These are phyloP conservation scores for Bugulina stolonifera DNA, from an alignment of 2,888 invertebrate genomes.

Conservation along the genomic window DNA sequence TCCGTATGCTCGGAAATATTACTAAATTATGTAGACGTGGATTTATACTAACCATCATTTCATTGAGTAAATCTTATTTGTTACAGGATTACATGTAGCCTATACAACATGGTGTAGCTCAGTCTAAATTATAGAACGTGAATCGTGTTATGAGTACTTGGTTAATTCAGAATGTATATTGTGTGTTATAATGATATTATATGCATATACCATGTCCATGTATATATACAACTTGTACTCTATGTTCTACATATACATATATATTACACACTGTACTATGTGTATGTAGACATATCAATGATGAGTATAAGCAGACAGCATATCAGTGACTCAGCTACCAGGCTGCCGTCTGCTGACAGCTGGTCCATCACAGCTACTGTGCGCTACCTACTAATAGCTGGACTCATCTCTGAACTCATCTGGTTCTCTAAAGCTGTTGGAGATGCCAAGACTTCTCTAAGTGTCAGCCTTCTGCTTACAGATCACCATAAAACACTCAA, in stretches of 20 bases:
- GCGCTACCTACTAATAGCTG: conserved; percentile 45
- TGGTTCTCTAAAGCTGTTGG: conserved; percentile 50
- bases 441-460: conserved; percentile 50
- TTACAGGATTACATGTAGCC: no score
- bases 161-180: no score
- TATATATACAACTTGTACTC: no score
- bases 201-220: no score
- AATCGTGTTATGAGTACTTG: no score
- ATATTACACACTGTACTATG: background rate
- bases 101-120: no score
- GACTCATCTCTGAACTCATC: conserved; percentile 46
- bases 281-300: background rate
- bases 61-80: no score
- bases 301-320: background rate
- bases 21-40: no score
- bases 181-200: background rate
- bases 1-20: no score
- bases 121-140: no score
- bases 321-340: background rate
- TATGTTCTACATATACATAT: background rate
- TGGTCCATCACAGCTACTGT: conserved; percentile 4
- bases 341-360: background rate
- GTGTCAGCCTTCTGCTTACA: conserved; percentile 21
- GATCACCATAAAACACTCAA: conserved; percentile 8
- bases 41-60: no score